Conservation (phyloP, 2,888 invertebrate species). For the Yponomeuta sedellus region DNA sequence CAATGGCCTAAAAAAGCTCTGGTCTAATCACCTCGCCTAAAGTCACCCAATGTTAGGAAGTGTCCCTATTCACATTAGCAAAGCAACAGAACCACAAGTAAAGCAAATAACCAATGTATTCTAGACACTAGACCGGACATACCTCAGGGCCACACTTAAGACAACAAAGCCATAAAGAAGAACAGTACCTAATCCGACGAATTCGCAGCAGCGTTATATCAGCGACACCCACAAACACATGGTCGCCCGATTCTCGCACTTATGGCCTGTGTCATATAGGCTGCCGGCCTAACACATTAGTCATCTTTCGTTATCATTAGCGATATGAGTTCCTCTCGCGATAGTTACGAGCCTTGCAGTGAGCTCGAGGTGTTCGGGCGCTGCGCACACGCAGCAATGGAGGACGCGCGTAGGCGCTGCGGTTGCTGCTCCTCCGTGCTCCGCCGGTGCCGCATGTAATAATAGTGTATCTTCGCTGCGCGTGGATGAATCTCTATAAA, state of each 20-base stretch:
- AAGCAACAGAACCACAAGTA: no score
- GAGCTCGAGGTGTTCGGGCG: background rate
- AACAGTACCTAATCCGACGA: background rate
- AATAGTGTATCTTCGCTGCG: no score
- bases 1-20: no score
- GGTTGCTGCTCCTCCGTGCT: background rate
- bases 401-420: background rate
- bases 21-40: no score
- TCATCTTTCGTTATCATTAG: constrained; percentile 51
- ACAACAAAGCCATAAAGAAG: background rate
- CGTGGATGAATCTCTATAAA: no score
- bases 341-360: background rate
- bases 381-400: background rate
- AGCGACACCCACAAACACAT: no score
- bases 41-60: no score
- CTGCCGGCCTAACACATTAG: constrained; percentile 36
- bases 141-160: constrained; percentile 26
- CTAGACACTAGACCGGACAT: background rate
- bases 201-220: no score
- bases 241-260: background rate
- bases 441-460: background rate
- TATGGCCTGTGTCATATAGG: background rate
- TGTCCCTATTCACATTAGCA: no score
- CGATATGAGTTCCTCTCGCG: constrained; percentile 39
- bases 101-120: no score